A percentile compares a stretch with the other conserved stretches of the same genome.
Evolutionary conservation across 64 coral and sea anemone genomes (phyloP).

Genomic region (Stichodactyla helianthus): DNA sequence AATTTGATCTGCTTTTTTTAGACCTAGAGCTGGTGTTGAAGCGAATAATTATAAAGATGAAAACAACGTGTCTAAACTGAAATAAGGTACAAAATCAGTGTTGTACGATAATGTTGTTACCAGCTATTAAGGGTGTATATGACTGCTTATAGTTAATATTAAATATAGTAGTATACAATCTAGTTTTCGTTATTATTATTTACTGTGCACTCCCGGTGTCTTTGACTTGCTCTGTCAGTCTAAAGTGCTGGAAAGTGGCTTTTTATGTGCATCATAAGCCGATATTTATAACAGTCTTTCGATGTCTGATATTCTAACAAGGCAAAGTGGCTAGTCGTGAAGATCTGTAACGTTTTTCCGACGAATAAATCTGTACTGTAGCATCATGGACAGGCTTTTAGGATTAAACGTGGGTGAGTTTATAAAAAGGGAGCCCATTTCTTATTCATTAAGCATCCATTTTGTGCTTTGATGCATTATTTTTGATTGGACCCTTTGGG

Average conservation of each 20-base stretch:
- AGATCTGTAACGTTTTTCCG: background rate
- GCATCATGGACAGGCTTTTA: background rate
- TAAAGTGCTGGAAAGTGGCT: background rate
- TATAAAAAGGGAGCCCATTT: background rate
- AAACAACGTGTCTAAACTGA: too few relatives aligned
- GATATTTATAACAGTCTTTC: background rate
- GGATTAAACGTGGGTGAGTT: background rate
- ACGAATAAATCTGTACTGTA: background rate
- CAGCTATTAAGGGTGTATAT: too few relatives aligned
- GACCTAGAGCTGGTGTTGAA: background rate
- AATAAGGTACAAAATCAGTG: background rate
- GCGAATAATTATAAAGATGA: background rate
- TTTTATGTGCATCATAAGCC: background rate
- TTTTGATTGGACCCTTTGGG: background rate
- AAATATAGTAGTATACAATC: background rate
- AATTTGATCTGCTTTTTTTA: background rate
- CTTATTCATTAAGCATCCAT: background rate
- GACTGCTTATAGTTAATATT: too few relatives aligned
- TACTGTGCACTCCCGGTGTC: background rate
- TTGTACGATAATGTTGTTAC: background rate
- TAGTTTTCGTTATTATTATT: background rate
- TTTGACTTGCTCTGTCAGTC: background rate
- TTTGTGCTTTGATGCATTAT: background rate
- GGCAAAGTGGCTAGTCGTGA: background rate
- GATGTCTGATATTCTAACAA: background rate